phyloP scores from a whole-genome alignment of 2,113 vertebrate genomes.

The Macheiramphus alcinus region DNA sequence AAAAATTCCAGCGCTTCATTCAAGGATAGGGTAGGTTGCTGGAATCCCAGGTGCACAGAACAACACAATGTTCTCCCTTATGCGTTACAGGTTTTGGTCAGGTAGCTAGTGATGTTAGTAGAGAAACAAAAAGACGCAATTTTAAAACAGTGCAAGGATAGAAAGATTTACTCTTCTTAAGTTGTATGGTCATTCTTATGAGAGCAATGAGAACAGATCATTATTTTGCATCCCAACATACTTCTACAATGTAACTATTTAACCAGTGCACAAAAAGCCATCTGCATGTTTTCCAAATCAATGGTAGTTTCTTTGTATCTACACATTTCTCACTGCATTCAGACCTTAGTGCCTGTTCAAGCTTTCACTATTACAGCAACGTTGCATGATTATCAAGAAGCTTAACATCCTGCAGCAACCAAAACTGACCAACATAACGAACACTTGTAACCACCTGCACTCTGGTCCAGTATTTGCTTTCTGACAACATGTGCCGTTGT shows the following conservation, averaged over 20 bases:
- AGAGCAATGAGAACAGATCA: not conserved
- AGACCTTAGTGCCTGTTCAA: not conserved
- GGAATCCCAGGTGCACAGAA: not conserved
- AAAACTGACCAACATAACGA: not conserved
- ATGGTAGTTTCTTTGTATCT: not conserved
- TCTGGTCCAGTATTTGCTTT: no score
- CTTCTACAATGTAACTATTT: not conserved
- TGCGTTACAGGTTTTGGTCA: not conserved
- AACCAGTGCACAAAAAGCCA: not conserved
- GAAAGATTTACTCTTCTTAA: not conserved
- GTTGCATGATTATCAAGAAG: not conserved
- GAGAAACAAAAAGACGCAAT: not conserved
- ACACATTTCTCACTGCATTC: not conserved
- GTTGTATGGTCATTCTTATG: rapidly evolving
- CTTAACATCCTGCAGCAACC: not conserved
- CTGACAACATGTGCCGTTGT: rapidly evolving
- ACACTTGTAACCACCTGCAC: not conserved
- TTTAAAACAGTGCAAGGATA: not conserved
- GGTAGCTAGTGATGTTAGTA: not conserved
- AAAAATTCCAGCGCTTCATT: not conserved
- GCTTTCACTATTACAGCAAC: not conserved
- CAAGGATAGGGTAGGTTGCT: not conserved
- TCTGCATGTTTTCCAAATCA: not conserved
- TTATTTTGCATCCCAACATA: not conserved
- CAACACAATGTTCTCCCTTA: not conserved